Conservation (phyloP, 2,113 vertebrate species). For the Sapajus apella region DNA sequence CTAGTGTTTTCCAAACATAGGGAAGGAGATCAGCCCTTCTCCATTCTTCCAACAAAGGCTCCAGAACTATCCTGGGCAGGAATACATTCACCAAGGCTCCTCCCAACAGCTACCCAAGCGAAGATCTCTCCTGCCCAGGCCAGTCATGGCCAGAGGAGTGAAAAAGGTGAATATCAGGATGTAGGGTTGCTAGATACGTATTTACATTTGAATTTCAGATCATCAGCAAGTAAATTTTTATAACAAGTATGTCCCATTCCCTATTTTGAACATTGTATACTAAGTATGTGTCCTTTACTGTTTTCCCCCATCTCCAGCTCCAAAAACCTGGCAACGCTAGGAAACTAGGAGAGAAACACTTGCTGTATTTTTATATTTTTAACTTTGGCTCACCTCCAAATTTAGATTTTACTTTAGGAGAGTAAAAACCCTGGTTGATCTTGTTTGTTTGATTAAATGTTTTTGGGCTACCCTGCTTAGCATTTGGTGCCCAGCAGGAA, state of each 20-base stretch:
- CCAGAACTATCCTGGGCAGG: not conserved
- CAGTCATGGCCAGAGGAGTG: fast-evolving
- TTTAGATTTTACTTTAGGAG: not conserved
- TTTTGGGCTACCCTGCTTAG: not conserved
- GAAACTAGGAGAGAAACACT: not conserved
- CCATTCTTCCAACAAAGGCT: not conserved
- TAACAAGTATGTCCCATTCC: not conserved
- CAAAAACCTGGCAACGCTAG: not conserved
- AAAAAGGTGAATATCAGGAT: not conserved
- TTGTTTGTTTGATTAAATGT: not conserved
- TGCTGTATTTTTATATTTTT: not conserved
- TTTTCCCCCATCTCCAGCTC: not conserved
- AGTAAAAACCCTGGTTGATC: not conserved
- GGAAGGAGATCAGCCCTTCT: not conserved
- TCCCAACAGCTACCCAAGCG: not conserved
- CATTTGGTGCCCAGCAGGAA: not conserved
- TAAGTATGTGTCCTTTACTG: not conserved
- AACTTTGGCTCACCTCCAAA: not conserved
- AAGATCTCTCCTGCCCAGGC: not conserved
- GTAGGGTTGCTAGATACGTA: not conserved
- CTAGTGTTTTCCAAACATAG: not conserved
- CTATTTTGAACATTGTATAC: not conserved
- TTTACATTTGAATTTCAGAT: not conserved
- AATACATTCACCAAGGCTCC: not conserved
- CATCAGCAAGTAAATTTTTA: not conserved